phyloP scores from a whole-genome alignment of 2,888 invertebrate genomes.

The Biston betularia region DNA sequence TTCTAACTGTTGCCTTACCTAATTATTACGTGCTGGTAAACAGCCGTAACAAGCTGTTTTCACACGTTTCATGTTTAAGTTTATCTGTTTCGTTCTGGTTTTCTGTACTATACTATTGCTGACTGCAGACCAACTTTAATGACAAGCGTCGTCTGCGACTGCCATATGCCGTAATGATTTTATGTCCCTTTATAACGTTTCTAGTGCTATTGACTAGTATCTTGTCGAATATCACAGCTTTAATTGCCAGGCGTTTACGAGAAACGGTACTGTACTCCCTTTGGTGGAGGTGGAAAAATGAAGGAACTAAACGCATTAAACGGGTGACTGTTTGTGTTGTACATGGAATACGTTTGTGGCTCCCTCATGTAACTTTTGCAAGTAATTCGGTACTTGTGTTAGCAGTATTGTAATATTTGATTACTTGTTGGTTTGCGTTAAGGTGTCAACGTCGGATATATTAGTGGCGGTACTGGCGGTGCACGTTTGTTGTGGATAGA shows the following conservation, averaged over 20 bases:
- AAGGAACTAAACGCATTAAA: not conserved
- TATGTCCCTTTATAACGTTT: slow-evolving; percentile 9
- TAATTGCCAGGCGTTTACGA: slow-evolving; percentile 33
- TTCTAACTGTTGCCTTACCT: slow-evolving; percentile 20
- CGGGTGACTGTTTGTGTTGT: not conserved
- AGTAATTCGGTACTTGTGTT: not conserved
- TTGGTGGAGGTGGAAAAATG: not conserved
- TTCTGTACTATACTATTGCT: slow-evolving; percentile 8
- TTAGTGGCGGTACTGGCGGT: slow-evolving; percentile 10
- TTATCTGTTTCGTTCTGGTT: slow-evolving; percentile 20
- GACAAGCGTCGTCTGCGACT: not conserved
- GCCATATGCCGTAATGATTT: slow-evolving; percentile 2
- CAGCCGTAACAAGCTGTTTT: slow-evolving; percentile 26
- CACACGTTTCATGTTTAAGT: slow-evolving; percentile 20
- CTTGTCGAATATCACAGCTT: slow-evolving; percentile 33
- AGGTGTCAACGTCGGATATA: slow-evolving; percentile 12
- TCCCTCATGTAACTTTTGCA: not conserved
- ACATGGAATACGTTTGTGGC: not conserved
- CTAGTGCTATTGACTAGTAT: slow-evolving; percentile 18
- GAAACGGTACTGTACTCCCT: slow-evolving; percentile 18
- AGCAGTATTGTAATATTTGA: slow-evolving; percentile 21
- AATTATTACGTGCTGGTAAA: slow-evolving; percentile 18
- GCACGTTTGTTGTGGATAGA: slow-evolving; percentile 14
- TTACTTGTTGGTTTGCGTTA: slow-evolving; percentile 22
- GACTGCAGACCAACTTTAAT: not conserved